These are phyloP conservation scores for Gadus macrocephalus DNA, from an alignment of 2,113 vertebrate genomes.

Conservation along the genomic window DNA sequence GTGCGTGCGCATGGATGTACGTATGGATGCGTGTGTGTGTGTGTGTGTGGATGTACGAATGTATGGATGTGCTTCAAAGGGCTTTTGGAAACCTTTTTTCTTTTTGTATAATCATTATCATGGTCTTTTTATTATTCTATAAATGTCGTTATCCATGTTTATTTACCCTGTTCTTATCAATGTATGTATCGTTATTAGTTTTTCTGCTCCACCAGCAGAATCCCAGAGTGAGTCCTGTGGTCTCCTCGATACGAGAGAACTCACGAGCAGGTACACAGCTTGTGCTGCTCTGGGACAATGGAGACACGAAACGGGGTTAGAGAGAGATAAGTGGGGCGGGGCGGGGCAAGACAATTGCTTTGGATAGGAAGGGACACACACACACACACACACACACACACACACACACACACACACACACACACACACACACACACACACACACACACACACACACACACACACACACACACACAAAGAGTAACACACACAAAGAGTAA, in stretches of 20 bases:
- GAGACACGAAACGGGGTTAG: neutral
- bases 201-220: constrained; percentile 56
- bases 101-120: constrained; percentile 33
- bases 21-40: no score
- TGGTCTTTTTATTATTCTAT: constrained; percentile 63
- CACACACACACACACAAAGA: no score
- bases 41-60: constrained; percentile 16
- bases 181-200: constrained; percentile 33
- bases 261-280: constrained; percentile 22
- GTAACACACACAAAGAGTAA: neutral
- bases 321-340: neutral
- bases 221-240: constrained; percentile 46
- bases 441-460: neutral
- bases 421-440: neutral
- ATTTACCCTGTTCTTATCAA: constrained; percentile 48
- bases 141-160: constrained; percentile 56
- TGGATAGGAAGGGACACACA: neutral
- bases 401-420: no score
- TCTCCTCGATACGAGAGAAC: constrained; percentile 39
- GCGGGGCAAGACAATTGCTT: neutral
- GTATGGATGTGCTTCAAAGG: constrained; percentile 44
- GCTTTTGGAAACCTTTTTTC: constrained; percentile 55
- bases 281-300: constrained; percentile 43
- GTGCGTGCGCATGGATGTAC: constrained; percentile 13
- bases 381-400: no score